These are phyloP conservation scores for Thelaira solivaga DNA, from an alignment of 2,888 invertebrate genomes.

Conservation along the genomic window DNA sequence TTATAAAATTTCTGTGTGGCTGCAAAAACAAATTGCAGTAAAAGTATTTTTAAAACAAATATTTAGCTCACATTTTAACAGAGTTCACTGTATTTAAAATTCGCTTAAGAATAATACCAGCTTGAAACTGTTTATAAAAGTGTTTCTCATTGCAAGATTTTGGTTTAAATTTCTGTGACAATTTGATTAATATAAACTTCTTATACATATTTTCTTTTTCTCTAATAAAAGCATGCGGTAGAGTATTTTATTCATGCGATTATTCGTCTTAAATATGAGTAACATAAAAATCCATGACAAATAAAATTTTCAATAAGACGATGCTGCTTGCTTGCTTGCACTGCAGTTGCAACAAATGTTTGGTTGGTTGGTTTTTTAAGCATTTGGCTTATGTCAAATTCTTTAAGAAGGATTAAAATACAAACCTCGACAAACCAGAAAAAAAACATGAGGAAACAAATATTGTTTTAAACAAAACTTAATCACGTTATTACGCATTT, in stretches of 20 bases:
- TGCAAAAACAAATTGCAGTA: too few relatives aligned
- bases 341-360: slow-evolving; percentile 46
- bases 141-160: too few relatives aligned
- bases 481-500: slow-evolving; percentile 47
- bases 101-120: too few relatives aligned
- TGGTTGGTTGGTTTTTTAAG: not conserved
- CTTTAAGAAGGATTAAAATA: slow-evolving; percentile 58
- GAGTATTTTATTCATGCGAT: not conserved
- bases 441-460: slow-evolving; percentile 19
- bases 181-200: not conserved
- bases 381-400: slow-evolving; percentile 54
- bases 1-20: too few relatives aligned
- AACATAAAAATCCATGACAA: slow-evolving; percentile 35
- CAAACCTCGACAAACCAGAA: not conserved
- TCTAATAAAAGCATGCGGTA: slow-evolving; percentile 10
- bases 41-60: too few relatives aligned
- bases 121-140: too few relatives aligned
- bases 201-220: slow-evolving; percentile 5
- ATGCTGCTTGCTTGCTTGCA: too few relatives aligned
- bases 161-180: not conserved
- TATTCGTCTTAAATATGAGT: too few relatives aligned
- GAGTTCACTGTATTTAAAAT: too few relatives aligned
- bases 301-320: slow-evolving; percentile 25
- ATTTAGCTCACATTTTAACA: too few relatives aligned
- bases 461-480: slow-evolving; percentile 36